Evolutionary conservation across 2,888 invertebrate species (phyloP), one percentile per base, ranked within the genome.

Genomic region (Philereme transversata): DNA sequence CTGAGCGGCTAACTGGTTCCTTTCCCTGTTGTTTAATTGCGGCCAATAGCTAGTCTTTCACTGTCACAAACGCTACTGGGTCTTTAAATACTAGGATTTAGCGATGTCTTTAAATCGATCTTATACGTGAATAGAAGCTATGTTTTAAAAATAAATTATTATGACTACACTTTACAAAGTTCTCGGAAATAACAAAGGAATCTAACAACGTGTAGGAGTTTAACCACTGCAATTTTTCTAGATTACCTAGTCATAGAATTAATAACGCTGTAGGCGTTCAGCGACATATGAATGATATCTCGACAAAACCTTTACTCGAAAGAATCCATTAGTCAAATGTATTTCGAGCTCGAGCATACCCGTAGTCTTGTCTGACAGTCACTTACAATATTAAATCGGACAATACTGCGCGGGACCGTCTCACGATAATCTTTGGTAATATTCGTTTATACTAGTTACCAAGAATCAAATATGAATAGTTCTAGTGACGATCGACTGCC

Each of bases 331-430:
- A 53, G 59, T 50, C 33, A 8, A 57, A 57, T 53, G 44, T 52
- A 38, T 77, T 82, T 64, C 76, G 81, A 71, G 64, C 76, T 46
- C 75, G 79, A 72, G 56, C 71, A 79, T 87, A 79, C 83, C 38
- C 69, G 51, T 59, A 53, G 68, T 62, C 64, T 67, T 73, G 70
- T 77, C 75, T 78, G 77, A 76, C 76, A 86, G 83, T 83, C 83
- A 87, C 86, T 86, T 88, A 86, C 79, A 76, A 84, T 86, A 87
- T 86, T 83, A 86, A 82, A 83, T 74, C 81, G 82, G 83, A 88
- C 88, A 88, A 87, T 87, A 83, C 84, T 69, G 40, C 78, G 66
- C 62, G 54, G 54, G 44, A 54, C 51, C 79, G 75, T 78, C 69
- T 83, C 86, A 82, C 82, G 85, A 88, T 87, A 84, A 87, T 88